A percentile compares a stretch with the other conserved stretches of the same genome.
Evolutionary conservation across 2,113 vertebrate genomes (phyloP).

Genomic region (Notechis scutatus): DNA sequence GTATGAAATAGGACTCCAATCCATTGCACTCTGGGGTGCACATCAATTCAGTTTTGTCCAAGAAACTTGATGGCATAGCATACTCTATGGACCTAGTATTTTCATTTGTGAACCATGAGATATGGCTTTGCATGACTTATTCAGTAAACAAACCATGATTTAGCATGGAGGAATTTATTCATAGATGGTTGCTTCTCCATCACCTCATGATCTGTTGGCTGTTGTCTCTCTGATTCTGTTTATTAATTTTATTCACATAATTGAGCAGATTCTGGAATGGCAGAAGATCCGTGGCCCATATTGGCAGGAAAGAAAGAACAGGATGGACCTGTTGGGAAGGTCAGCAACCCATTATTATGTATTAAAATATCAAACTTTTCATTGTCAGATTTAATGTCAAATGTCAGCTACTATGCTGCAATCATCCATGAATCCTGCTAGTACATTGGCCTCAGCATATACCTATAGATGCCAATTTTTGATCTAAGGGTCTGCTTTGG

Average conservation of each 20-base stretch:
- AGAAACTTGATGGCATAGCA: background rate
- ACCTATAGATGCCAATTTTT: background rate
- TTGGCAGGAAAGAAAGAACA: background rate
- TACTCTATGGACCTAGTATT: background rate
- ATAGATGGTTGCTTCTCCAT: background rate
- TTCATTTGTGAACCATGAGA: background rate
- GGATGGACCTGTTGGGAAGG: background rate
- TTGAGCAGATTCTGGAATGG: background rate
- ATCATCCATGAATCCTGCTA: background rate
- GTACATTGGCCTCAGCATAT: background rate
- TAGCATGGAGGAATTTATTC: background rate
- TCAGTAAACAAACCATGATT: background rate
- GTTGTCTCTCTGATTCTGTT: background rate
- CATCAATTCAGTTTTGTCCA: background rate
- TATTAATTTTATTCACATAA: background rate
- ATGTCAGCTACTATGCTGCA: background rate
- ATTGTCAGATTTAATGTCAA: background rate
- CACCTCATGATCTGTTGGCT: background rate
- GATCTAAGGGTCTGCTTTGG: background rate
- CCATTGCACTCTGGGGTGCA: background rate
- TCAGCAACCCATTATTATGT: background rate
- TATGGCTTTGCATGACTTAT: background rate
- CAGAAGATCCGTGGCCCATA: background rate
- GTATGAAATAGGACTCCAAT: background rate
- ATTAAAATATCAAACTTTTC: background rate